Percentiles rank a stretch among this genome's conserved stretches.
Conservation (phyloP, 2,797 vertebrate genomes). For the Microctenopoma stevenorrisi region DNA sequence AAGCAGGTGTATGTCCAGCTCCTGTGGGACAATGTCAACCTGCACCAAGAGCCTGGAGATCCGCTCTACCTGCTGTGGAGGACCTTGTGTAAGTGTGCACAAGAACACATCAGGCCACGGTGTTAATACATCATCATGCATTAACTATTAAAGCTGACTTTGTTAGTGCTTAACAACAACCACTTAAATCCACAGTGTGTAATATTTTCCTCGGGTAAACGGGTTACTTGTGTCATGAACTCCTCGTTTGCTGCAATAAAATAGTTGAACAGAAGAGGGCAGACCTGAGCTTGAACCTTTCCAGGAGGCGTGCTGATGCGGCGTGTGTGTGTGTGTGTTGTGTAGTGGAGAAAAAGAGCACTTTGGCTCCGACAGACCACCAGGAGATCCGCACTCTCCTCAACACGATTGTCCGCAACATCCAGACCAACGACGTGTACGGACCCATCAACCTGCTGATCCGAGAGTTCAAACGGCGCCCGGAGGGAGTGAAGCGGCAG, state of each 20-base stretch:
- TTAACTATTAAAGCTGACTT: neutral
- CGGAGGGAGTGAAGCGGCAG: slow-evolving; percentile 86
- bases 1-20: slow-evolving; percentile 95
- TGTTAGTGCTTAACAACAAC: no score
- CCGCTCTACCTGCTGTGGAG: slow-evolving; percentile 95
- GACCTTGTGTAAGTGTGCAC: slow-evolving; percentile 88
- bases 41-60: slow-evolving; percentile 92
- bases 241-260: neutral
- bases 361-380: slow-evolving; percentile 85
- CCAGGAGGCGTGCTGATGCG: neutral
- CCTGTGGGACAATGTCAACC: slow-evolving; percentile 97
- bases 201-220: no score
- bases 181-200: neutral
- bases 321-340: neutral
- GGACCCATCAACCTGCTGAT: slow-evolving; percentile 91
- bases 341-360: slow-evolving; percentile 87
- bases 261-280: slow-evolving; percentile 11
- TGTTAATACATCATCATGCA: no score
- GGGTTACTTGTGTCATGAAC: neutral
- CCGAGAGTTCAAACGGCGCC: slow-evolving; percentile 81
- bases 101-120: neutral
- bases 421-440: slow-evolving; percentile 93
- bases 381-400: slow-evolving; percentile 88
- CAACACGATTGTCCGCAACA: slow-evolving; percentile 90
- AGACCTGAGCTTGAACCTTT: neutral